A percentile compares a stretch with the other conserved stretches of the same genome.
These are phyloP conservation scores for Cyanoramphus novaezelandiae DNA, from an alignment of 2,113 vertebrate species.

Conservation along the genomic window DNA sequence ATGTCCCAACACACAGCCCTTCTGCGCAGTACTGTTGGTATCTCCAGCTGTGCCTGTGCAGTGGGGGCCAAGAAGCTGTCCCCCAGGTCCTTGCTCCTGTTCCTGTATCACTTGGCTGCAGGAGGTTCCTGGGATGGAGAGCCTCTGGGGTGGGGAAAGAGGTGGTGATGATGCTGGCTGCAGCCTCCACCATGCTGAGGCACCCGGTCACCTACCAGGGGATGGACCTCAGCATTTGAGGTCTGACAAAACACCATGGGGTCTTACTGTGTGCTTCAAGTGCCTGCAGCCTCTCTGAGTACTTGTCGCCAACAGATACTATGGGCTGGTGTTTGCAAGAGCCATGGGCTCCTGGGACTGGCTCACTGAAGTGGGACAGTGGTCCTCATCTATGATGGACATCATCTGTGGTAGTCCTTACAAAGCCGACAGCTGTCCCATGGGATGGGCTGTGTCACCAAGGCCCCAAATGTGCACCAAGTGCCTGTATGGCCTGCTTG, in stretches of 20 bases:
- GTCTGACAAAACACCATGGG: neutral
- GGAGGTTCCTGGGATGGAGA: neutral
- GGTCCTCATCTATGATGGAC: neutral
- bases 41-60: neutral
- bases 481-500: neutral
- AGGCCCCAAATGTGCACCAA: neutral
- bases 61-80: neutral
- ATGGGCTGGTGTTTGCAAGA: neutral
- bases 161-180: neutral
- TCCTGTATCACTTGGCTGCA: neutral
- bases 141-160: neutral
- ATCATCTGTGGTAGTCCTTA: neutral
- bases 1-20: neutral
- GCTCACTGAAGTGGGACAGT: neutral
- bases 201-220: rapidly evolving
- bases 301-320: neutral
- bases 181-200: neutral
- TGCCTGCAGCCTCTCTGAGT: neutral
- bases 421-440: neutral
- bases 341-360: rapidly evolving
- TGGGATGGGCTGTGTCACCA: rapidly evolving
- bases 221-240: neutral
- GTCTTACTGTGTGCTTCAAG: neutral
- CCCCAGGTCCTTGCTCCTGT: neutral
- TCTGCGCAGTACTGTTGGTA: too few species aligned